phyloP scores from a whole-genome alignment of 2,113 vertebrate genomes.

The Chunga burmeisteri region DNA sequence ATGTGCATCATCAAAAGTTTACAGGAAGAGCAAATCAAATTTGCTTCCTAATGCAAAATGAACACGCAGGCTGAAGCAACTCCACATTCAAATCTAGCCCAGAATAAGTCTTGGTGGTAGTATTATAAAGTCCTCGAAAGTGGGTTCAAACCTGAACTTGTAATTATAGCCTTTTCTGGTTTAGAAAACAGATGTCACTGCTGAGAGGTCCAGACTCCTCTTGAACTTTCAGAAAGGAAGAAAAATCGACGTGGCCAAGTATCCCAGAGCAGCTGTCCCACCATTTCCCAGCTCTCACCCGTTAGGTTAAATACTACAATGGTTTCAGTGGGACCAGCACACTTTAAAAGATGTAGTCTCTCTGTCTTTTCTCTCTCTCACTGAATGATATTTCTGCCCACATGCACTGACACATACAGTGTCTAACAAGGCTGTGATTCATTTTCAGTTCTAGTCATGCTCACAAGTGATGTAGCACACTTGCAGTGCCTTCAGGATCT shows the following conservation, averaged over 20 bases:
- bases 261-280: background rate
- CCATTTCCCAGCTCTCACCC: background rate
- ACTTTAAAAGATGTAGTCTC: slow-evolving; percentile 36
- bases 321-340: background rate
- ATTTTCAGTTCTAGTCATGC: slow-evolving; percentile 63
- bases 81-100: slow-evolving; percentile 10
- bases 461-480: slow-evolving; percentile 50
- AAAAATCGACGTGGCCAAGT: background rate
- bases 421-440: slow-evolving; percentile 71
- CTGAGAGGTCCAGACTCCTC: background rate
- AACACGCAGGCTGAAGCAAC: background rate
- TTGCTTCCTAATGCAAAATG: background rate
- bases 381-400: slow-evolving; percentile 71
- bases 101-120: slow-evolving; percentile 23
- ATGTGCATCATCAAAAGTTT: background rate
- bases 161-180: background rate
- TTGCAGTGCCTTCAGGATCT: slow-evolving; percentile 52
- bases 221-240: slow-evolving; percentile 20
- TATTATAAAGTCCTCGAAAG: background rate
- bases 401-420: slow-evolving; percentile 66
- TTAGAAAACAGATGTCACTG: background rate
- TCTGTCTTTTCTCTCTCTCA: slow-evolving; percentile 14
- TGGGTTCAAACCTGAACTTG: slow-evolving; percentile 7
- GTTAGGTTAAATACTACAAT: background rate
- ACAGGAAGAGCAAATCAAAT: background rate